Evolutionary conservation across 2,113 vertebrate genomes (phyloP).

Genomic region (Ictalurus furcatus): DNA sequence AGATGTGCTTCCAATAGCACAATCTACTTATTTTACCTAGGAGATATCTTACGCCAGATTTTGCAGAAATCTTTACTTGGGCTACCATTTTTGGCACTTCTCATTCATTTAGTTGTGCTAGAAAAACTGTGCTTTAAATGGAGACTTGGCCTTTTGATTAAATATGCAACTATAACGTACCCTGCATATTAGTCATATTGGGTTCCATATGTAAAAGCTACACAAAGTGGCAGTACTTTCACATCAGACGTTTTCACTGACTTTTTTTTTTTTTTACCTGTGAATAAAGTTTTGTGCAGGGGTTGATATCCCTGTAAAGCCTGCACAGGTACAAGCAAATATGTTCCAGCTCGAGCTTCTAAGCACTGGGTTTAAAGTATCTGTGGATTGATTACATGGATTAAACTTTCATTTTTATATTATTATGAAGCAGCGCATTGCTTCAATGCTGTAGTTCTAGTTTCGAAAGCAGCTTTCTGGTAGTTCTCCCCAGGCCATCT

Average conservation of each 20-base stretch:
- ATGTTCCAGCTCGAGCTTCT: background rate
- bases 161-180: background rate
- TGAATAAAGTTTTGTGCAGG: conserved; percentile 9
- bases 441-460: conserved; percentile 18
- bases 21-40: background rate
- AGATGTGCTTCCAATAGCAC: background rate
- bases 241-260: conserved; percentile 5
- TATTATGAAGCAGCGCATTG: conserved; percentile 8
- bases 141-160: background rate
- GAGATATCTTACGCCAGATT: background rate
- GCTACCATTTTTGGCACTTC: background rate
- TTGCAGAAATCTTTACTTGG: background rate
- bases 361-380: conserved; percentile 21
- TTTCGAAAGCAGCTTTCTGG: conserved; percentile 26
- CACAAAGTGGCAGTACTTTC: background rate
- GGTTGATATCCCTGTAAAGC: background rate
- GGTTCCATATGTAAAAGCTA: background rate
- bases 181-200: too few relatives aligned
- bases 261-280: background rate
- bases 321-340: conserved; percentile 12
- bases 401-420: conserved; percentile 32
- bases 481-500: conserved; percentile 13
- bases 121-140: background rate
- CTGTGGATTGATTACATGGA: conserved; percentile 23
- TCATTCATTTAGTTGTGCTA: background rate